Conservation (phyloP, 2,888 invertebrate species). For the Drosophila nr. perissopoda region DNA sequence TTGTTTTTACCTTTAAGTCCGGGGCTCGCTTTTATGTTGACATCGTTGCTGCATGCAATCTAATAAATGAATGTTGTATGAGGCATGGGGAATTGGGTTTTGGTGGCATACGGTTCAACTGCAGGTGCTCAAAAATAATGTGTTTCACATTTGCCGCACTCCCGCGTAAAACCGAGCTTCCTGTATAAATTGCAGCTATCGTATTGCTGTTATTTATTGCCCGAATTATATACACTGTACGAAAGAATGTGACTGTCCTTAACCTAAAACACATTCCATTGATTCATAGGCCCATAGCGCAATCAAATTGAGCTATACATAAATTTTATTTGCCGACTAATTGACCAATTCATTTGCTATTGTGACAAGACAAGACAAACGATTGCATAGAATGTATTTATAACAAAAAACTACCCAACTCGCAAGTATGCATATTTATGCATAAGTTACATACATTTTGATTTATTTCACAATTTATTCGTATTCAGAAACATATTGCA, state of each 20-base stretch:
- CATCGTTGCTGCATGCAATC: conserved; percentile 68
- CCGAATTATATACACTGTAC: conserved; percentile 42
- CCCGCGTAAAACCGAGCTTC: conserved; percentile 23
- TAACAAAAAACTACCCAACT: background rate
- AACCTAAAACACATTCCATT: conserved; percentile 19
- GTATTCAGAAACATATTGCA: background rate
- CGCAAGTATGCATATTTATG: background rate
- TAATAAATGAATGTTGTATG: conserved; percentile 56
- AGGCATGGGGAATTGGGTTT: conserved; percentile 6
- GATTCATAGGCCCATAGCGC: conserved; percentile 29
- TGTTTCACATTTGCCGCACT: conserved; percentile 21
- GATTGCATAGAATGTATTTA: background rate
- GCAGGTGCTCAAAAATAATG: conserved; percentile 56
- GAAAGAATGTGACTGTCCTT: conserved; percentile 33
- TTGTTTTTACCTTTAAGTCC: conserved; percentile 34
- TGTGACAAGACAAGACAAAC: conserved; percentile 8
- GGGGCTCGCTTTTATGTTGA: conserved; percentile 51
- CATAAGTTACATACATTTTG: background rate
- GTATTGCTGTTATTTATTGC: conserved; percentile 46
- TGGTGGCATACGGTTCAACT: conserved; percentile 31
- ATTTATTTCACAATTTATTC: conserved; percentile 16
- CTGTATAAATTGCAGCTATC: conserved; percentile 42
- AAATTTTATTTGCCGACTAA: conserved; percentile 14
- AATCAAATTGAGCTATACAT: conserved; percentile 36
- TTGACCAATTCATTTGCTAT: conserved; percentile 33